Conservation (phyloP, 2,888 invertebrate species). For the Neoitamus cyanurus region DNA sequence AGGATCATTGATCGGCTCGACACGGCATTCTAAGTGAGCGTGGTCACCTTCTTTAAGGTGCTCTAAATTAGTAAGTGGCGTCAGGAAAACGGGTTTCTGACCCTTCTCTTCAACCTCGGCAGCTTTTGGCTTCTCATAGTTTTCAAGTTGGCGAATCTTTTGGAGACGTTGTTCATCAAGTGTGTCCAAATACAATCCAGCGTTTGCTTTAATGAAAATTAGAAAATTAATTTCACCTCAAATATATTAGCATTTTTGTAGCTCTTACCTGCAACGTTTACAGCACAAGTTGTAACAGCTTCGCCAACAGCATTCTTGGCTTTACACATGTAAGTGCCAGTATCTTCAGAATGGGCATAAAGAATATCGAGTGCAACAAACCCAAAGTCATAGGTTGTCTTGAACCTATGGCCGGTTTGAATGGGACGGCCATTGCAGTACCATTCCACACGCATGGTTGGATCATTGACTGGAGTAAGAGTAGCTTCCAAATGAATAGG, state of each 20-base stretch:
- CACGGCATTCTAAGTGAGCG: conserved; percentile 90
- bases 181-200: conserved; percentile 87
- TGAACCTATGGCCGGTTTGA: conserved; percentile 93
- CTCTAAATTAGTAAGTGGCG: conserved; percentile 87
- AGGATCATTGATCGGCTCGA: conserved; percentile 91
- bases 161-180: conserved; percentile 89
- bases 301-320: conserved; percentile 95
- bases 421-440: conserved; percentile 94
- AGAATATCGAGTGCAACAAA: conserved; percentile 96
- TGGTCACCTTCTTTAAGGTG: conserved; percentile 90
- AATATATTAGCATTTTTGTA: not conserved
- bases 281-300: conserved; percentile 92
- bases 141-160: conserved; percentile 89
- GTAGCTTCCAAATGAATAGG: conserved; percentile 94
- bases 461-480: conserved; percentile 96
- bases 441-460: conserved; percentile 99
- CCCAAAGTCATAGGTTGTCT: conserved; percentile 96
- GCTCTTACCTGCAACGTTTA: conserved; percentile 83
- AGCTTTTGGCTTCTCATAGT: conserved; percentile 80
- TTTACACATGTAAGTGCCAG: conserved; percentile 96
- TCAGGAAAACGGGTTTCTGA: conserved; percentile 91
- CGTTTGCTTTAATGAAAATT: conserved; percentile 74
- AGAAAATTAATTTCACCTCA: conserved; percentile 12
- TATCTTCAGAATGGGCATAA: conserved; percentile 96
- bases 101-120: conserved; percentile 80